Base-by-base conservation (phyloP, 2,888 invertebrate species). In the Cantharis nigra region DNA sequence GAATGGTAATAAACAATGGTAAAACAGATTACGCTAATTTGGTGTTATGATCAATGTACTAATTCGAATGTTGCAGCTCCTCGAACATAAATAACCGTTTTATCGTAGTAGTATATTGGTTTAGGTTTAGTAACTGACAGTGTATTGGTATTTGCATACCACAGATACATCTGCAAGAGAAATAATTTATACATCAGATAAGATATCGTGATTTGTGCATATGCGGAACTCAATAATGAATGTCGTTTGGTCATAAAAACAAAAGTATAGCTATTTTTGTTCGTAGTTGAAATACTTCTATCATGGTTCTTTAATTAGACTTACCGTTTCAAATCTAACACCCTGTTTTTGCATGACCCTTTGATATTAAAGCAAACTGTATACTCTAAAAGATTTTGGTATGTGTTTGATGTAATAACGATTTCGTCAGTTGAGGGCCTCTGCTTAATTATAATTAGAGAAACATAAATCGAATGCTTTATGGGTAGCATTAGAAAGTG, bases 161-260 rank as follows among this genome's bases (percentile, higher is more conserved):
- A 73, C 76, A 77, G 78, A 79, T 81, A 82, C 81, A 81, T 78
- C 80, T 74, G 79, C 79, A 82, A 79, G 82, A 83, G 82, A 81
- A 82, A 80, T 83, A 83, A 83, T 82, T 83, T 82, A 83, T 83
- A 81, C 72, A 81, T 80, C 81, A 75, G 83, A 83, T 83, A 82
- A 83, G 82, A 83, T 80, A 82, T 67, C 74, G 75, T 82, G 82
- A 83, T 83, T 81, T 82, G 82, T 82, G 81, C 81, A 80, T 81
- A 81, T 81, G 80, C 78, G 76, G 71, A 76, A 71, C 76, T 65
- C 65, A 76, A 76, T 72, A 76, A 76, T 69, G 72, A 20, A 72
- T 65, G 72, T 69, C 70, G 63, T 63, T 63, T 65, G 72, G 69
- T 76, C 69, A 10, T 69, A 71, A 75, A 72, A 72, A 72, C 71